phyloP scores from a whole-genome alignment of 2,797 vertebrate species.

The Anabacerthia variegaticeps region DNA sequence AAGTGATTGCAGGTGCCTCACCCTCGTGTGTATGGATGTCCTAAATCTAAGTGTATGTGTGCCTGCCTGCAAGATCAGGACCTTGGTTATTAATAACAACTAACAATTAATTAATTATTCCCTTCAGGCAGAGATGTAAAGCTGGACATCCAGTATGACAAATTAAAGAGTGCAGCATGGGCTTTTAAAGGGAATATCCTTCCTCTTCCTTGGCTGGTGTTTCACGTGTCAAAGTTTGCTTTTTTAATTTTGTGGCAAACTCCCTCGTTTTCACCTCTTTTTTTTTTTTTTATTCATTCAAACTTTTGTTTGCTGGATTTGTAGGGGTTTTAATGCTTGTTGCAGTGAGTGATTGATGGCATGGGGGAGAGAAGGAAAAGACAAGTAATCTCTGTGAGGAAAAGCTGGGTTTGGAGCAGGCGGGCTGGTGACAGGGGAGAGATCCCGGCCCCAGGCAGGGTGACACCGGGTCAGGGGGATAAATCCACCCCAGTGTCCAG shows the following conservation, averaged over 20 bases:
- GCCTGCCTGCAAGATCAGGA: conserved; percentile 2
- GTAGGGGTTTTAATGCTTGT: not conserved
- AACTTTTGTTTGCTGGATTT: not conserved
- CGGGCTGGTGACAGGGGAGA: not conserved
- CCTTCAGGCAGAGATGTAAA: conserved; percentile 26
- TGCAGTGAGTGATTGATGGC: not conserved
- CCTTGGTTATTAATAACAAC: conserved; percentile 44
- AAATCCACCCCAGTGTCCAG: not conserved
- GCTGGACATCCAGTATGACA: not conserved
- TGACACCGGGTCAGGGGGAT: not conserved
- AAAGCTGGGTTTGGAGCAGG: not conserved
- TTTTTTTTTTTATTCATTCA: not conserved
- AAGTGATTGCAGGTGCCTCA: not conserved
- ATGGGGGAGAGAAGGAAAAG: not conserved
- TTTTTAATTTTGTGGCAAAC: not conserved
- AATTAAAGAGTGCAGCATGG: not conserved
- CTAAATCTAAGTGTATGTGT: not conserved
- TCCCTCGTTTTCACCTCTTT: accelerated
- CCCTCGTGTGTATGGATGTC: accelerated
- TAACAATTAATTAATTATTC: conserved; percentile 65
- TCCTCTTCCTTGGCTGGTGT: not conserved
- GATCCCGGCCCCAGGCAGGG: not conserved
- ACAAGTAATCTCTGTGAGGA: not conserved
- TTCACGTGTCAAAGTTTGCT: not conserved
- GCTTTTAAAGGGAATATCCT: not conserved